Evolutionary conservation across 1,140 invertebrate genomes (phyloP), one percentile per base, ranked within the genome.

Genomic region (Gerris buenoi): DNA sequence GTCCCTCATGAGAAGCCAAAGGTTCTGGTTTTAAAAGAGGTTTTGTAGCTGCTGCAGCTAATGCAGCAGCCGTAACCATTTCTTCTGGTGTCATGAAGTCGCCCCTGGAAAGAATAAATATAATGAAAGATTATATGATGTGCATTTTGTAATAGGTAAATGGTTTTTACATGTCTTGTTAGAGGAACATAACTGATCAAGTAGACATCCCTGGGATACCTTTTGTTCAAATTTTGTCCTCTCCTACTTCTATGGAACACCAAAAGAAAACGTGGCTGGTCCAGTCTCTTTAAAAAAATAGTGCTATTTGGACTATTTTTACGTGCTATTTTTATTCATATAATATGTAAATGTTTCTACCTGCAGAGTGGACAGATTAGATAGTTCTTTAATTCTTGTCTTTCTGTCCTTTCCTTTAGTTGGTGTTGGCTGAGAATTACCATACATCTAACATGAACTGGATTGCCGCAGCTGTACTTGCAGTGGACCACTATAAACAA

Each of bases 391-490:
- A 46, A 10, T 10, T 46, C 5, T 46, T 5, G 5, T 18, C 18
- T 5, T 46, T 46, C 33, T 18, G 18, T 46, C 18, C 5, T 46
- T 46, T 46, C 33, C 18, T 46, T 46, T 46, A 46, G 33, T 46
- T 46, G 58, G 22, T 60, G 58, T 5, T 60, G 58, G 23, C 15
- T 60, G 3, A 60, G 58, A 3, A 60, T 60, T 5, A 60, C 15
- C 58, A 60, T 60, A 25, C 58, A 60, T 25, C 23, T 60, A 60
- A 60, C 58, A 22, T 60, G 58, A 25, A 60, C 58, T 22, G 58
- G 15, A 60, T 60, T 60, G 5, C 58, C 58, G 23, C 58, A 60
- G 58, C 58, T 60, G 58, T 60, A 60, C 22, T 60, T 60, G 23
- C 58, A 60, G 23, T 60, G 58, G 58, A 60, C 58, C 58, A 60